Base-by-base conservation (phyloP, 2,797 vertebrate species). In the Cyprinodon diabolis region DNA sequence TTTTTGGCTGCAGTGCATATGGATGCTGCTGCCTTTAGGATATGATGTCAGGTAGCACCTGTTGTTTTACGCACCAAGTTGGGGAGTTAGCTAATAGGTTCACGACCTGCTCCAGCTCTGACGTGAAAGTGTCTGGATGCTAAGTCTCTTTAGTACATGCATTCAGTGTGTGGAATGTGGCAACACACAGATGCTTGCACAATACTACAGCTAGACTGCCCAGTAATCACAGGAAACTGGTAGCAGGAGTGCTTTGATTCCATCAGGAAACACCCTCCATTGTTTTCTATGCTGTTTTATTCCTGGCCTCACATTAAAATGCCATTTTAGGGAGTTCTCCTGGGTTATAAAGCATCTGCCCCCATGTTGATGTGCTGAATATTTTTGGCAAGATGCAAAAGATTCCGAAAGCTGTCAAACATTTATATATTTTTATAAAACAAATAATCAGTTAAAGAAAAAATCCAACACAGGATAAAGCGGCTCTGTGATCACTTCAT, bases 11-110 rank as follows among this genome's bases (percentile, higher is more conserved):
- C 9, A 25, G 66, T 15, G 75, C 56, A 6, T 72, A 77, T 74
- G 77, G 82, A 75, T 74, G 75, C 79, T 25, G 71, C 75, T 74
- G 79, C 71, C 90, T 80, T 49, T 63, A 72, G 89, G 88, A 81
- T 48, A 56, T 88, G 91, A 94, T 87, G 92, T 94, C 92, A 93
- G 80, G 89, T 83, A 90, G 87, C 93, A 95, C 93, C 94, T 95
- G 93, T 83, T 69, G 71, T 81, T 88, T 79, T 92, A 92, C 91
- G 91, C 90, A 92, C 87, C 37, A 15, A 83, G 82, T 74, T 74
- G 7, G 82, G 35, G 70, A 52, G 72, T 2, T 66, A 79, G 75
- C 76, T 7, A 72, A 85, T 75, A n/a, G 86, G 90, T 81, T 92
- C 84, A 71, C 30, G 79, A 92, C 90, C 92, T 75, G 71, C 12